phyloP scores from a whole-genome alignment of 2,113 vertebrate genomes.

The Delphinus delphis region DNA sequence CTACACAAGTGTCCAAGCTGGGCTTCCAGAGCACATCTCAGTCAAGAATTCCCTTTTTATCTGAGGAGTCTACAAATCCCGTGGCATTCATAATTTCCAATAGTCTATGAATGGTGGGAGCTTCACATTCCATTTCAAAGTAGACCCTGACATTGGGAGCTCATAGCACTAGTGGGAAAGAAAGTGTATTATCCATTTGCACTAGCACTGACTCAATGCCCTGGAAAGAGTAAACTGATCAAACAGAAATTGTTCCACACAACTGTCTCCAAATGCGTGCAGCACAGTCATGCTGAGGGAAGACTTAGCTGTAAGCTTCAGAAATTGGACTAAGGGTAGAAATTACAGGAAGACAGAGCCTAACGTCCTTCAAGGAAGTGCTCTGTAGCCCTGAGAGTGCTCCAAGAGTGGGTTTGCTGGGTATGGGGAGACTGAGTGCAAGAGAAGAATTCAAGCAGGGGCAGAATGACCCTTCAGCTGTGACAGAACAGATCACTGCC shows the following conservation, averaged over 20 bases:
- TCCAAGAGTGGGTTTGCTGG: accelerated
- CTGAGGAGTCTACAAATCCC: not conserved
- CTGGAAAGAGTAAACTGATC: not conserved
- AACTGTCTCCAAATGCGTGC: not conserved
- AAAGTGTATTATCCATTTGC: not conserved
- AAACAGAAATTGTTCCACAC: accelerated
- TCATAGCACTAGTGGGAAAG: not conserved
- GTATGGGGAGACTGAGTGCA: not conserved
- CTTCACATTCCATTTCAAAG: not conserved
- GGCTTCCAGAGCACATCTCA: not conserved
- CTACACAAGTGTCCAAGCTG: not conserved
- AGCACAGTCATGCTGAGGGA: not conserved
- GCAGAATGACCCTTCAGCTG: not conserved
- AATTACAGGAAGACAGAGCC: not conserved
- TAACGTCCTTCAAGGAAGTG: not conserved
- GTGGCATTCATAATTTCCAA: not conserved
- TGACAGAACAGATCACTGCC: not conserved
- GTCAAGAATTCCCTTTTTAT: not conserved
- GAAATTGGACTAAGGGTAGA: not conserved
- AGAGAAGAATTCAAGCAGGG: not conserved
- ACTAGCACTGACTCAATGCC: not conserved
- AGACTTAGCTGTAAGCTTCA: not conserved
- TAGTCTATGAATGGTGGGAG: not conserved
- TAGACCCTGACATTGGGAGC: not conserved
- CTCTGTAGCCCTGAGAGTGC: not conserved